phyloP scores from a whole-genome alignment of 2,797 vertebrate species.

The Molossus alvarezi region DNA sequence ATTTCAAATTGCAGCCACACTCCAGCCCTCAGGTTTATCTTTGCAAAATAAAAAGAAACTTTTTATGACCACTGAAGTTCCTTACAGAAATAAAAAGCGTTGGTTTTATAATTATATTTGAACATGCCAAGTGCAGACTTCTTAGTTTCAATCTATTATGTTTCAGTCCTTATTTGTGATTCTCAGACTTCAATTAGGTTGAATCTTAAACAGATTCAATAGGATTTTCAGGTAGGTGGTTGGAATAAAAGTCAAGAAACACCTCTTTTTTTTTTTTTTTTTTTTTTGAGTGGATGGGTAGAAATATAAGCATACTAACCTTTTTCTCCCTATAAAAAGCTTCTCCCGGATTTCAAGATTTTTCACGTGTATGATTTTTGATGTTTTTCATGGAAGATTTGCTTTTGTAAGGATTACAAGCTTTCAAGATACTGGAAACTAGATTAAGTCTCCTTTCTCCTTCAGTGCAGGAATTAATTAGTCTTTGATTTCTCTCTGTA shows the following conservation, averaged over 20 bases:
- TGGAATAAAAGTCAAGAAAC: slow-evolving; percentile 54
- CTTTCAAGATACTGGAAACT: slow-evolving; percentile 65
- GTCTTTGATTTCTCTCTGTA: slow-evolving; percentile 71
- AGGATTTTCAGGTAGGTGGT: neutral
- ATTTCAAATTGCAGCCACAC: neutral
- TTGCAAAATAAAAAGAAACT: neutral
- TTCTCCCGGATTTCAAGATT: neutral
- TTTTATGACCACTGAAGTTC: neutral
- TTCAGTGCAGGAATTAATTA: slow-evolving; percentile 77
- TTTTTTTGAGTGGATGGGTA: neutral
- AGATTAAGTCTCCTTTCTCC: slow-evolving; percentile 60
- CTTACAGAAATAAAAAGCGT: slow-evolving; percentile 54
- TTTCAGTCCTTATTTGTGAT: slow-evolving; percentile 62
- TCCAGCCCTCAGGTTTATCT: neutral
- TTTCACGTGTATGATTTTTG: slow-evolving; percentile 54
- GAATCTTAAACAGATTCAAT: slow-evolving; percentile 50
- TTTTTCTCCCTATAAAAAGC: slow-evolving; percentile 53
- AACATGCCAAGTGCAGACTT: slow-evolving; percentile 15
- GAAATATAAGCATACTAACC: neutral
- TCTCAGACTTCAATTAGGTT: slow-evolving; percentile 53
- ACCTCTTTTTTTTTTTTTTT: neutral
- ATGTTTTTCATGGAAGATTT: slow-evolving; percentile 73
- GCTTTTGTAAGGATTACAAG: slow-evolving; percentile 53
- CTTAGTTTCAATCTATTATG: slow-evolving; percentile 42
- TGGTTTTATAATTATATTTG: slow-evolving; percentile 43